These are phyloP conservation scores for Arothron firmamentum DNA, from an alignment of 2,113 vertebrate species.

Conservation along the genomic window DNA sequence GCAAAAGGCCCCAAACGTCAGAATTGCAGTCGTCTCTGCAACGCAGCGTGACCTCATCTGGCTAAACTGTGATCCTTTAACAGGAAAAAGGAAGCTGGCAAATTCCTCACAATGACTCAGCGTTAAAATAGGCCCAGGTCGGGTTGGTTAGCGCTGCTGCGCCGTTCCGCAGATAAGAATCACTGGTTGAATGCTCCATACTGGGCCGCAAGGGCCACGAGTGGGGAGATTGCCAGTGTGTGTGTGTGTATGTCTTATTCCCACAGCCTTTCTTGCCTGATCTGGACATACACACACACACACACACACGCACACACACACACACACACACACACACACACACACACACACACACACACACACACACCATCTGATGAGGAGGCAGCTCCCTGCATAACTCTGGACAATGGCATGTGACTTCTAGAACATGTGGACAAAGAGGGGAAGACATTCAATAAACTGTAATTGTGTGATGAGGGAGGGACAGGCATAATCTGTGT, in stretches of 20 bases:
- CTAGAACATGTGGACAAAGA: constrained; percentile 65
- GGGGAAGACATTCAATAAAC: constrained; percentile 66
- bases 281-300: constrained; percentile 23
- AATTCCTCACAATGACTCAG: constrained; percentile 35
- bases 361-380: constrained; percentile 44
- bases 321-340: constrained; percentile 5
- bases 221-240: constrained; percentile 9
- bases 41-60: constrained; percentile 35
- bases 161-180: constrained; percentile 48
- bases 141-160: constrained; percentile 6
- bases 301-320: too few species aligned
- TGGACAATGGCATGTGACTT: constrained; percentile 64
- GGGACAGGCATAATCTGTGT: constrained; percentile 23
- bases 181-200: constrained; percentile 38
- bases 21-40: constrained; percentile 19
- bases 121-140: constrained; percentile 31
- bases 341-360: constrained; percentile 15
- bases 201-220: constrained; percentile 45
- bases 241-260: constrained; percentile 34
- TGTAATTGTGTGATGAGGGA: constrained; percentile 37
- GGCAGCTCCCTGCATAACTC: constrained; percentile 48
- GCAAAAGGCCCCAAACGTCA: constrained; percentile 4
- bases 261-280: constrained; percentile 34
- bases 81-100: constrained; percentile 40
- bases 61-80: constrained; percentile 16